Conservation (phyloP, 2,113 vertebrate species). For the Cromileptes altivelis region DNA sequence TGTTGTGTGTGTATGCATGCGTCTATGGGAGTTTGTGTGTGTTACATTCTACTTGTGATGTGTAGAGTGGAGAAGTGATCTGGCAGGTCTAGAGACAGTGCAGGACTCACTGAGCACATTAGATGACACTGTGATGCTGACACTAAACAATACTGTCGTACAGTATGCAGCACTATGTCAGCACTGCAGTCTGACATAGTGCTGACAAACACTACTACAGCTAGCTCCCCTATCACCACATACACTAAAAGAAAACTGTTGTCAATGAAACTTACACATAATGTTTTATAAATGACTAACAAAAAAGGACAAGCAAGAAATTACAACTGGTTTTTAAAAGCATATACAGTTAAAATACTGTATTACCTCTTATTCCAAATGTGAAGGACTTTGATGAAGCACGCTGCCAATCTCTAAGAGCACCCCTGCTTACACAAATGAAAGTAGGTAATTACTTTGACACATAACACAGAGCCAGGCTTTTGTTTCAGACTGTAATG, state of each 20-base stretch:
- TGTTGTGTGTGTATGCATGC: neutral
- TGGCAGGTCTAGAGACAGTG: neutral
- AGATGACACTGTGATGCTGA: constrained; percentile 14
- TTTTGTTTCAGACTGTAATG: too few relatives aligned
- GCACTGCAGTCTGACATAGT: constrained; percentile 6
- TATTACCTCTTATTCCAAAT: too few relatives aligned
- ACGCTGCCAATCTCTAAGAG: too few relatives aligned
- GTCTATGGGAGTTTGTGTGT: neutral
- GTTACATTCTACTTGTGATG: neutral
- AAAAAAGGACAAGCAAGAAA: neutral
- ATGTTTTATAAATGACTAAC: neutral
- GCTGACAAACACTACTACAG: constrained; percentile 17
- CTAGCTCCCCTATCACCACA: neutral
- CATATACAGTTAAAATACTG: neutral
- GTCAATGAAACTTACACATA: neutral
- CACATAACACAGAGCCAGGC: too few relatives aligned
- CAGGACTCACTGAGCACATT: constrained; percentile 1
- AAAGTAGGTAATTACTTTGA: too few relatives aligned
- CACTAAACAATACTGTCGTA: neutral
- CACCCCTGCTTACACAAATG: too few relatives aligned
- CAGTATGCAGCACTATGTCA: constrained; percentile 24
- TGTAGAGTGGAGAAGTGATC: neutral
- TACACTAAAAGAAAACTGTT: neutral
- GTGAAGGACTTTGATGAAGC: too few relatives aligned
- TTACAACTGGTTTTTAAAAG: neutral